A percentile compares a stretch with the other conserved stretches of the same genome.
phyloP scores from a whole-genome alignment of 2,888 invertebrate species.

The Achlya flavicornis region DNA sequence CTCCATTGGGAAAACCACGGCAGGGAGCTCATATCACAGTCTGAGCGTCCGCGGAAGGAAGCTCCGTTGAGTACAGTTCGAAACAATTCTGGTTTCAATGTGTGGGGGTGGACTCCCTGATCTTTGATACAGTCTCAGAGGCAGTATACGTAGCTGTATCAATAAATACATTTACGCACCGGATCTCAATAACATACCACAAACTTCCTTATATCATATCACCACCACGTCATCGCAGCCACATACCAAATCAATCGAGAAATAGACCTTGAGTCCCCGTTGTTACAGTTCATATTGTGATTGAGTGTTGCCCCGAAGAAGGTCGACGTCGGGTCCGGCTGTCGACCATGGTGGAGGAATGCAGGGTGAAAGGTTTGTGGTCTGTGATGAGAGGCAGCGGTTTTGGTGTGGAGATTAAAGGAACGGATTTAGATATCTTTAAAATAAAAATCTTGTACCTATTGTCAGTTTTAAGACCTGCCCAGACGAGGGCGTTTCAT shows the following conservation, averaged over 20 bases:
- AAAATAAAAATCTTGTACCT: too few relatives aligned
- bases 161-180: neutral
- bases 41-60: too few relatives aligned
- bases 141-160: too few relatives aligned
- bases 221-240: neutral
- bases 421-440: too few relatives aligned
- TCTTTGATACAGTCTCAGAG: too few relatives aligned
- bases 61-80: too few relatives aligned
- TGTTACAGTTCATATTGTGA: neutral
- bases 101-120: too few relatives aligned
- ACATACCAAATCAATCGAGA: neutral
- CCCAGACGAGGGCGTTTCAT: too few relatives aligned
- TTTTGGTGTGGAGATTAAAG: neutral
- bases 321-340: slow-evolving; percentile 1
- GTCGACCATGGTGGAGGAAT: slow-evolving; percentile 62
- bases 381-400: slow-evolving; percentile 40
- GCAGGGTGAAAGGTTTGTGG: slow-evolving; percentile 54
- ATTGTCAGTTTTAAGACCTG: too few relatives aligned
- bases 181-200: neutral
- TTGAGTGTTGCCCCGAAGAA: neutral
- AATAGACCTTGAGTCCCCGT: neutral
- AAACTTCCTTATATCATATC: slow-evolving; percentile 1
- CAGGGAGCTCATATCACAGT: too few relatives aligned
- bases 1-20: too few relatives aligned
- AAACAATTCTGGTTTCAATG: too few relatives aligned